These are phyloP conservation scores for Hexactinellida sp. DNA, from an alignment of 37 sponge, comb jelly and placozoan genomes.

Conservation along the genomic window DNA sequence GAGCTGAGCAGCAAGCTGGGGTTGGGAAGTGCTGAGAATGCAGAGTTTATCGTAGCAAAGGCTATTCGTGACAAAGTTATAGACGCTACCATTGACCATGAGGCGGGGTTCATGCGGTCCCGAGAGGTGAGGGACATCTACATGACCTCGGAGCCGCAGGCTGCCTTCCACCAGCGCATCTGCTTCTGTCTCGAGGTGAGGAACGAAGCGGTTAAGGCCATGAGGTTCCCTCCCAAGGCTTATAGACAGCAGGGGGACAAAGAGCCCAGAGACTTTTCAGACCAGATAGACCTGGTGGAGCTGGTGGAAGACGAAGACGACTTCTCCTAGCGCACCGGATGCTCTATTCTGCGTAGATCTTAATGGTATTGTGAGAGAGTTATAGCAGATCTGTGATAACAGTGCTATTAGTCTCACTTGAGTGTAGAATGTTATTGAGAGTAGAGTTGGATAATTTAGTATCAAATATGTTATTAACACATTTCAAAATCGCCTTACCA, in stretches of 20 bases:
- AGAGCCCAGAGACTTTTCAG: conserved; percentile 71
- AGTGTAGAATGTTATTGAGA: too few relatives aligned
- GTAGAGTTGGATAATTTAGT: too few relatives aligned
- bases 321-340: conserved; percentile 43
- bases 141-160: conserved; percentile 82
- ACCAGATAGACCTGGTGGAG: conserved; percentile 77
- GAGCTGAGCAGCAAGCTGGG: conserved; percentile 81
- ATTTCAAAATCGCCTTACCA: too few relatives aligned
- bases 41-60: conserved; percentile 96
- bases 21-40: conserved; percentile 80
- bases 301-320: conserved; percentile 77
- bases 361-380: not conserved
- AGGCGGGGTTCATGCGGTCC: conserved; percentile 80
- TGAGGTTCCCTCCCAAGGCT: conserved; percentile 89
- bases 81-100: conserved; percentile 82
- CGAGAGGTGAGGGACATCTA: conserved; percentile 78
- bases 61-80: conserved; percentile 87
- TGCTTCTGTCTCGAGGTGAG: conserved; percentile 83
- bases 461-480: too few relatives aligned
- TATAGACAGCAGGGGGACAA: conserved; percentile 69
- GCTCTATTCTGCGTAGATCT: conserved; percentile 18
- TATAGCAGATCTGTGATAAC: too few relatives aligned
- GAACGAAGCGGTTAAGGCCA: conserved; percentile 86
- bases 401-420: too few relatives aligned
- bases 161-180: conserved; percentile 81